Base-by-base conservation (phyloP, 2,888 invertebrate genomes). In the Adela reaumurella region DNA sequence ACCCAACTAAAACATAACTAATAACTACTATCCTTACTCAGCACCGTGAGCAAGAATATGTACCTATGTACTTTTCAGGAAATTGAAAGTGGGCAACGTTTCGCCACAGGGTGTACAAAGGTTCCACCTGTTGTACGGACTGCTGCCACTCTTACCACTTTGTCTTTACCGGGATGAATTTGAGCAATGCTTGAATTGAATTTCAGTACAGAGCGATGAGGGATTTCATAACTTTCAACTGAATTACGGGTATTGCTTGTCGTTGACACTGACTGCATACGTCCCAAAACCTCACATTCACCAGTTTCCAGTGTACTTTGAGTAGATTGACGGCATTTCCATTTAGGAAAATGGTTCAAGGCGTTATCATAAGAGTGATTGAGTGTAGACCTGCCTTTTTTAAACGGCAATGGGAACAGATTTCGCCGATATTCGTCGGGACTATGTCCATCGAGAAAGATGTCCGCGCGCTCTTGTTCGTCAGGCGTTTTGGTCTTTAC, bases 191-290 rank as follows among this genome's bases (percentile, higher is more conserved):
- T n/a, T n/a, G n/a, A n/a, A n/a, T n/a, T n/a, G n/a, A n/a, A n/a
- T 14, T 54, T 55, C 3, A 55, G 46, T 19, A 57, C 54, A 6
- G 52, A 50, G 14, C 55, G 56, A 45, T 57, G 56, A 1, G 57
- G 56, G 3, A 52, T 17, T 8, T 46, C 8, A 43, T 42, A 18
- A 24, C 28, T 19, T 16, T 19, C 11, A 14, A 45, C n/a, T 5
- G 29, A 4, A 1, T 5, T 5, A 16, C 16, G 8, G 6, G 17
- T 5, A 5, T n/a, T n/a, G n/a, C n/a, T n/a, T n/a, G n/a, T n/a
- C n/a, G 3, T 11, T 6, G 16, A n/a, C 5, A 52, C 20, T 29
- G 46, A 28, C 1, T 45, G 43, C 56, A 58, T 56, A 48, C 58
- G 57, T 2, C 53, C 52, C 4, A 58, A 35, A 2, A 28, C 42